Conservation (phyloP, 2,888 invertebrate species). For the Nomada fucata region DNA sequence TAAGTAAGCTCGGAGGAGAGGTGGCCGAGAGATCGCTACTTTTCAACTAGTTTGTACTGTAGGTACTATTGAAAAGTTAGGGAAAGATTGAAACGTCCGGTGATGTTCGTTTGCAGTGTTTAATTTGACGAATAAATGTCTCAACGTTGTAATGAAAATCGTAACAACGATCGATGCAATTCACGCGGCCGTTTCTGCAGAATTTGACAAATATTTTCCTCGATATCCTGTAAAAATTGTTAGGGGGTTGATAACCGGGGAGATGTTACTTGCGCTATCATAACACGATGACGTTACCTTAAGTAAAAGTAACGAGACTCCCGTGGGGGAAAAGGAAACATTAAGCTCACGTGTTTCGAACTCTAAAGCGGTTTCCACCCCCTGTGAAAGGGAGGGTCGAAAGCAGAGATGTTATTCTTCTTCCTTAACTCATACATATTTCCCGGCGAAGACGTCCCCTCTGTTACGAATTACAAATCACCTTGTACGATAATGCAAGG, state of each 20-base stretch:
- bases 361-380: conserved; percentile 64
- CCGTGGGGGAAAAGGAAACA: conserved; percentile 52
- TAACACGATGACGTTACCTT: conserved; percentile 26
- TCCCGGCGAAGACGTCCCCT: conserved; percentile 59
- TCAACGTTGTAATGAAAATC: too few relatives aligned
- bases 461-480: conserved; percentile 72
- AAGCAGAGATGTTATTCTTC: conserved; percentile 71
- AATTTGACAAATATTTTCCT: background rate
- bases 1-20: background rate
- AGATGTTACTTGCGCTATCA: background rate
- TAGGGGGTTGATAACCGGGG: background rate
- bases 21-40: conserved; percentile 3
- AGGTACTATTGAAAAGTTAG: too few relatives aligned
- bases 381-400: conserved; percentile 43
- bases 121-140: too few relatives aligned
- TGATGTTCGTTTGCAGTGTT: too few relatives aligned
- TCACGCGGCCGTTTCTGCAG: background rate
- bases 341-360: conserved; percentile 71
- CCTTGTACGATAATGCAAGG: conserved; percentile 68
- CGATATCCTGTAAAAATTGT: background rate
- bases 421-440: conserved; percentile 73
- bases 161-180: background rate
- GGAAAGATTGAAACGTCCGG: too few relatives aligned
- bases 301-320: conserved; percentile 53
- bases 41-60: background rate